Conservation (phyloP, 1,140 invertebrate genomes). For the Panulirus ornatus region DNA sequence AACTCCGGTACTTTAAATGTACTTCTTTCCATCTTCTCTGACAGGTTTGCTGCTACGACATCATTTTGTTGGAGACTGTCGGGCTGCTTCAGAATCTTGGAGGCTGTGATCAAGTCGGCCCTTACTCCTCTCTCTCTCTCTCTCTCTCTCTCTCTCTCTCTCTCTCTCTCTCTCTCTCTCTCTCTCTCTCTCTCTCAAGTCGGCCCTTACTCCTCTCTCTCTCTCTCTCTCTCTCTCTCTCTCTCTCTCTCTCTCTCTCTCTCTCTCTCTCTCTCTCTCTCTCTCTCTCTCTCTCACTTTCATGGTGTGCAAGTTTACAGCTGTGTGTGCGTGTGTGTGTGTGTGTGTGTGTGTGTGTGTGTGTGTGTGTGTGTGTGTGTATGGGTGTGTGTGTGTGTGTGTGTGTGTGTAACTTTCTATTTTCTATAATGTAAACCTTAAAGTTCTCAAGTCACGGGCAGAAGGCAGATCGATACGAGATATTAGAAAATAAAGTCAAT, state of each 20-base stretch:
- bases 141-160: not conserved
- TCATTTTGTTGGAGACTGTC: too few species aligned
- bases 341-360: conserved; percentile 3
- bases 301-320: not conserved
- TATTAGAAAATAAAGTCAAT: too few species aligned
- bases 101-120: not conserved
- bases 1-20: too few species aligned
- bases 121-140: not conserved
- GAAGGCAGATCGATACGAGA: too few species aligned
- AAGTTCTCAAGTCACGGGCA: too few species aligned
- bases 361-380: conserved; percentile 26
- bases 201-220: not conserved
- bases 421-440: too few species aligned
- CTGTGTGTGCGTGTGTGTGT: too few species aligned
- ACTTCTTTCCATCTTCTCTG: too few species aligned
- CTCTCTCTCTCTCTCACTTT: not conserved
- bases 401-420: not conserved
- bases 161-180: not conserved
- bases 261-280: not conserved
- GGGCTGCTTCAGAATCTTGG: too few species aligned
- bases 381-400: not conserved
- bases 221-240: not conserved
- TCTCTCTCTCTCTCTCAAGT: not conserved
- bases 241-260: not conserved
- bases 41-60: too few species aligned